Conservation (phyloP, 37 sponge, comb jelly and placozoan genomes). For the Aplysina aerophoba region DNA sequence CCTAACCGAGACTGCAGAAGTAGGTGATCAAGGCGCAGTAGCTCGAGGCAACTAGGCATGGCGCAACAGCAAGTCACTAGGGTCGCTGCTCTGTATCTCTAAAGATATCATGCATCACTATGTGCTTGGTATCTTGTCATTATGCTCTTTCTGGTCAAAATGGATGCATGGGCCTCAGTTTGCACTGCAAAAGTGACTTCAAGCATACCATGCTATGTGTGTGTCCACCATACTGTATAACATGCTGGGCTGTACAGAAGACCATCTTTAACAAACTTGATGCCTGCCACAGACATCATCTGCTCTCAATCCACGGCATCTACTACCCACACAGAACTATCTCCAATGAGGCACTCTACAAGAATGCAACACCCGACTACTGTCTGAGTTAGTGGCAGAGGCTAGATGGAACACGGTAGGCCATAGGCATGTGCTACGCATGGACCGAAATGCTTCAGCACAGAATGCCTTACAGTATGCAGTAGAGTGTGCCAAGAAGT, state of each 20-base stretch:
- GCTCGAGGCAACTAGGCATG: neutral
- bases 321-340: neutral
- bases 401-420: too few relatives aligned
- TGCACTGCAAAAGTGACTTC: conserved; percentile 3
- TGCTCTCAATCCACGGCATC: neutral
- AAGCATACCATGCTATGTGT: neutral
- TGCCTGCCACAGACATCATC: conserved; percentile 1
- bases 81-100: neutral
- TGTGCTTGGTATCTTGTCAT: conserved; percentile 3
- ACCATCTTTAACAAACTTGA: conserved; percentile 2
- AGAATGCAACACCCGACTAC: neutral
- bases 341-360: conserved; percentile 12
- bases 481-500: too few relatives aligned
- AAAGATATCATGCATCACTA: neutral
- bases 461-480: too few relatives aligned
- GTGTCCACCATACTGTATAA: neutral
- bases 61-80: conserved; percentile 12
- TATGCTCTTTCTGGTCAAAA: neutral
- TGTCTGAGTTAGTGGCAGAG: too few relatives aligned
- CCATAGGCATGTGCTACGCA: too few relatives aligned
- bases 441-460: too few relatives aligned
- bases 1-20: too few relatives aligned
- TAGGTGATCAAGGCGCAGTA: too few relatives aligned
- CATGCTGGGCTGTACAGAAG: neutral
- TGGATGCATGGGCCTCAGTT: neutral